A percentile compares a stretch with the other conserved stretches of the same genome.
These are phyloP conservation scores for Agrochola litura DNA, from an alignment of 2,888 invertebrate species.

Conservation along the genomic window DNA sequence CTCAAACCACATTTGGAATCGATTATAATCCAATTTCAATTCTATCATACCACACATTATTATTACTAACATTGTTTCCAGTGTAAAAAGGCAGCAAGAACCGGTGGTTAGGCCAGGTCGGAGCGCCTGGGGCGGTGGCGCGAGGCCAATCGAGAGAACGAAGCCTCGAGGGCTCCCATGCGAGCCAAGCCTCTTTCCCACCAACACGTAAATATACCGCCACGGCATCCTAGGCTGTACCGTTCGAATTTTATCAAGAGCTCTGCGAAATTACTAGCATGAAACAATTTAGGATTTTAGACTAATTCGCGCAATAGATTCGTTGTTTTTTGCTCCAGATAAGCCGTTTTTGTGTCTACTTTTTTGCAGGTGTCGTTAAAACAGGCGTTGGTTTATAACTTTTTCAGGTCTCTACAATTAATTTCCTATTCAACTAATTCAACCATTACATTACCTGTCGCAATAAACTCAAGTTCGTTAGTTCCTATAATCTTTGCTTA, in stretches of 20 bases:
- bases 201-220: conserved; percentile 76
- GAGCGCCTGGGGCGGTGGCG: conserved; percentile 80
- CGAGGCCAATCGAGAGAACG: conserved; percentile 82
- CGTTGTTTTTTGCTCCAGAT: conserved; percentile 32
- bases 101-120: conserved; percentile 81
- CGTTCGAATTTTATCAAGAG: conserved; percentile 68
- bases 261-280: conserved; percentile 57
- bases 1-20: conserved; percentile 61
- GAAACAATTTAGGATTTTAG: conserved; percentile 26
- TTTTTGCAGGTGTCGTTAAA: conserved; percentile 41
- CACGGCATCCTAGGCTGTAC: conserved; percentile 68
- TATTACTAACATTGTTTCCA: conserved; percentile 64
- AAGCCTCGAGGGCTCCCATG: conserved; percentile 83
- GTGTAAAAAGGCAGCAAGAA: conserved; percentile 68
- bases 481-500: conserved; percentile 50
- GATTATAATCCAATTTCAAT: conserved; percentile 65
- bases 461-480: conserved; percentile 56
- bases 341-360: conserved; percentile 30
- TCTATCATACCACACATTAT: conserved; percentile 63
- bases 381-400: conserved; percentile 8
- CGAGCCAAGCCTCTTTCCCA: conserved; percentile 81
- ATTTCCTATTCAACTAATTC: conserved; percentile 47
- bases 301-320: conserved; percentile 6
- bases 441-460: conserved; percentile 46
- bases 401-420: conserved; percentile 39